Evolutionary conservation across 64 coral and sea anemone species (phyloP), one percentile per base, ranked within the genome.

Genomic region (Montipora cactus): DNA sequence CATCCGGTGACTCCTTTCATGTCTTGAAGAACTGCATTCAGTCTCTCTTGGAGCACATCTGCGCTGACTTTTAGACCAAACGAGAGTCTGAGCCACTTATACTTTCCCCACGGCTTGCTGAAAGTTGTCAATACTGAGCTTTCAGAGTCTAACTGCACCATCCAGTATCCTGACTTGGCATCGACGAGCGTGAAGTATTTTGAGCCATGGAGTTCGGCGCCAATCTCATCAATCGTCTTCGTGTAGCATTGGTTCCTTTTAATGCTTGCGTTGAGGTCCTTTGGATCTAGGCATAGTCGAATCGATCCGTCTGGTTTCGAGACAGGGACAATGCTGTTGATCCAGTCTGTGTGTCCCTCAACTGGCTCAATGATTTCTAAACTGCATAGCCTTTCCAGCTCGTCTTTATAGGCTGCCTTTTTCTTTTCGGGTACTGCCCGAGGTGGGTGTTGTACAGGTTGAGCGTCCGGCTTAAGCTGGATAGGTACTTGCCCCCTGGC

Each of bases 31-130:
- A 92, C 52, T 45, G 66, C 79, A 72, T 76, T 80, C 90, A 92
- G 49, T 55, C 80, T 84, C 79, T 92, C 90, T 67, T 92, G 78
- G 49, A 83, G 21, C 19, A 83, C 79, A 64, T 90, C 76, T 16
- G 75, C 89, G 28, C 89, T 90, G 76, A 48, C 48, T 19, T 51
- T 79, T 11, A 81, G 37, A 80, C 89, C 89, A 91, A 91, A 91
- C 9, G 89, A 78, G 46, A 91, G 77, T 44, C 89, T 14, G 13
- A 45, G 78, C 61, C 89, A 91, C 77, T 79, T 91, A 47, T 81
- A 91, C 47, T 81, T 91, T 21, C 78, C 89, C 89, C 89, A 91
- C 47, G 89, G 89, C 16, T 66, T 91, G 77, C 48, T 91, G n/a
- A 91, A 91, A 14, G 89, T 83, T 49, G 61, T 46, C 5, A 83